Evolutionary conservation across 1,140 invertebrate species (phyloP).

Genomic region (Brachionus asplanchnoidis): DNA sequence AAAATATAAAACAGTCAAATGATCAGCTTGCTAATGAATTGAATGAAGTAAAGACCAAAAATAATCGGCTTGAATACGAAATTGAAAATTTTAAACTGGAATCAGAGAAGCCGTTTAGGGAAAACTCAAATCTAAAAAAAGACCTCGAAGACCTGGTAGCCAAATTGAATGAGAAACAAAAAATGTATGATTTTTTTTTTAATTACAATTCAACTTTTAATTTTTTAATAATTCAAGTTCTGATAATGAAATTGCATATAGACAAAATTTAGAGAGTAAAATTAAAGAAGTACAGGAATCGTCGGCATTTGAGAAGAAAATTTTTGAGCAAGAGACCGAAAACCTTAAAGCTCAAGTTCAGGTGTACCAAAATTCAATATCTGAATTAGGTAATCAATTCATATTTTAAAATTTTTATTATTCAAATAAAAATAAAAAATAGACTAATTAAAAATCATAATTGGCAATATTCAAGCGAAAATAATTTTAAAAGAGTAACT

Average conservation of each 20-base stretch:
- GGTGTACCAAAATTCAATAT: neutral
- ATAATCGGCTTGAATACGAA: conserved; percentile 37
- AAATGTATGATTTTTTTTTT: neutral
- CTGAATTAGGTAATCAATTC: neutral
- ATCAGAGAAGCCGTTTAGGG: neutral
- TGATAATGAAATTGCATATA: conserved; percentile 12
- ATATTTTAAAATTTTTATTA: too few species aligned
- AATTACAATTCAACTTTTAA: neutral
- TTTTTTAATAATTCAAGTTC: neutral
- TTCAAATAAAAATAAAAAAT: too few species aligned
- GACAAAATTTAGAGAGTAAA: conserved; percentile 2
- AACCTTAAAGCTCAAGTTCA: conserved; percentile 12
- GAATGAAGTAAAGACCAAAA: conserved; percentile 15
- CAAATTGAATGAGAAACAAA: conserved; percentile 19
- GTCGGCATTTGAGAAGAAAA: conserved; percentile 12
- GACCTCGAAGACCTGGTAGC: conserved; percentile 3
- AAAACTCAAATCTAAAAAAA: conserved; percentile 16
- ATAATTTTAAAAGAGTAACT: too few species aligned
- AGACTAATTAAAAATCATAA: too few species aligned
- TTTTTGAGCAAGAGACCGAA: conserved; percentile 29
- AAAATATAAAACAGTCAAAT: conserved; percentile 10
- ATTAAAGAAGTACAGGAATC: conserved; percentile 27
- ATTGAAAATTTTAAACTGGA: conserved; percentile 16
- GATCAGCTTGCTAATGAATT: conserved; percentile 14
- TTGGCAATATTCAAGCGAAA: too few species aligned